These are phyloP conservation scores for Trinectes maculatus DNA, from an alignment of 2,113 vertebrate genomes.

Conservation along the genomic window DNA sequence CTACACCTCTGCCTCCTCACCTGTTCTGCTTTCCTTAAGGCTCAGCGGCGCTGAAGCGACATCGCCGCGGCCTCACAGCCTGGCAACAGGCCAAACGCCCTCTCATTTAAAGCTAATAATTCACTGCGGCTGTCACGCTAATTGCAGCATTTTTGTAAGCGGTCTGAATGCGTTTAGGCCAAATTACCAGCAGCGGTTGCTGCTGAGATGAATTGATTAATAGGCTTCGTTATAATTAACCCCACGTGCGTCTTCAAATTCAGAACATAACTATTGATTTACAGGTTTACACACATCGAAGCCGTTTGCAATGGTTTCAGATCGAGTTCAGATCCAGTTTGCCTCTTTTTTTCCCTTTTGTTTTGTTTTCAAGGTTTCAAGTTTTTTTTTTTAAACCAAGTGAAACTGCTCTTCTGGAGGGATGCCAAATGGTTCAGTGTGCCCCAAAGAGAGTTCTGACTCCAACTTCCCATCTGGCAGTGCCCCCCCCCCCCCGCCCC, in stretches of 20 bases:
- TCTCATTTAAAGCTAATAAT: constrained; percentile 47
- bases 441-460: constrained; percentile 54
- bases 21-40: constrained; percentile 56
- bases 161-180: constrained; percentile 53
- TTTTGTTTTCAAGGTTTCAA: constrained; percentile 19
- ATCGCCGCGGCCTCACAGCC: constrained; percentile 14
- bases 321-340: constrained; percentile 6
- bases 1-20: constrained; percentile 23
- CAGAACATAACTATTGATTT: constrained; percentile 57
- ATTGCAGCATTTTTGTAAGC: constrained; percentile 42
- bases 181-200: constrained; percentile 59
- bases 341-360: constrained; percentile 34
- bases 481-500: constrained; percentile 31
- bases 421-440: constrained; percentile 61
- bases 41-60: constrained; percentile 19
- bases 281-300: constrained; percentile 19
- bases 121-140: constrained; percentile 32
- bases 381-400: background rate
- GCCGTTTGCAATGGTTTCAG: constrained; percentile 36
- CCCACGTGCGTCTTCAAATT: constrained; percentile 54
- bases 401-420: constrained; percentile 64
- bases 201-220: constrained; percentile 62
- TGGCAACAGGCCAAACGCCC: constrained; percentile 36
- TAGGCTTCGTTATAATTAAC: constrained; percentile 63
- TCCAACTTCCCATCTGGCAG: constrained; percentile 69